Conservation (phyloP, 2,113 vertebrate species). For the Megaceryle torquata region DNA sequence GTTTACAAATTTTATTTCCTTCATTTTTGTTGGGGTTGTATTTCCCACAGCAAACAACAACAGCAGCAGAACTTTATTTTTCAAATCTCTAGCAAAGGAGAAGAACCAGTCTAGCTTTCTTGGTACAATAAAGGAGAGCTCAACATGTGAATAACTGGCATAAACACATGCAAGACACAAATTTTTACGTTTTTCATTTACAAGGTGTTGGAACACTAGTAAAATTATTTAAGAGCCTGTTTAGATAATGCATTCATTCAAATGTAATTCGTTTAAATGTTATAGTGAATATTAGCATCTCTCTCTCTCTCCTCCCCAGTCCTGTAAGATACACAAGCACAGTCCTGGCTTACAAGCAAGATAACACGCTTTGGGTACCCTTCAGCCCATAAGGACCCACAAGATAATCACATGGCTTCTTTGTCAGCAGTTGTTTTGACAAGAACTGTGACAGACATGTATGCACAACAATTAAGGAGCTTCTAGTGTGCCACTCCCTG, state of each 20-base stretch:
- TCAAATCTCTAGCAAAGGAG: not conserved
- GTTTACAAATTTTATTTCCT: constrained; percentile 1
- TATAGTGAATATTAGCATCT: not conserved
- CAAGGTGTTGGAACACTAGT: not conserved
- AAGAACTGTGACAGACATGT: not conserved
- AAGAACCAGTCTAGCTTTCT: not conserved
- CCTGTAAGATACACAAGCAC: not conserved
- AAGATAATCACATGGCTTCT: fast-evolving
- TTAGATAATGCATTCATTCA: not conserved
- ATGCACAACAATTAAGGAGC: not conserved
- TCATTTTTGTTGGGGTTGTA: not conserved
- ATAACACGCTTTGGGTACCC: not conserved
- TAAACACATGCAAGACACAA: not conserved
- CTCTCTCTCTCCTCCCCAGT: not conserved
- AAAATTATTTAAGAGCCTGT: not conserved
- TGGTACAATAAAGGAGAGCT: not conserved
- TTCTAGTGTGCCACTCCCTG: not conserved
- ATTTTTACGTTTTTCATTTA: not conserved
- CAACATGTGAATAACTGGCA: not conserved
- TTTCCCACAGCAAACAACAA: not conserved
- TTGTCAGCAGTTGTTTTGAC: not conserved
- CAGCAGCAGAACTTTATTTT: not conserved
- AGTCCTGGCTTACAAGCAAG: not conserved
- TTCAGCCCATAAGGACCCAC: not conserved
- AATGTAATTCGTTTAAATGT: not conserved